Conservation (phyloP, 1,140 invertebrate genomes). For the Drosophila willistoni region DNA sequence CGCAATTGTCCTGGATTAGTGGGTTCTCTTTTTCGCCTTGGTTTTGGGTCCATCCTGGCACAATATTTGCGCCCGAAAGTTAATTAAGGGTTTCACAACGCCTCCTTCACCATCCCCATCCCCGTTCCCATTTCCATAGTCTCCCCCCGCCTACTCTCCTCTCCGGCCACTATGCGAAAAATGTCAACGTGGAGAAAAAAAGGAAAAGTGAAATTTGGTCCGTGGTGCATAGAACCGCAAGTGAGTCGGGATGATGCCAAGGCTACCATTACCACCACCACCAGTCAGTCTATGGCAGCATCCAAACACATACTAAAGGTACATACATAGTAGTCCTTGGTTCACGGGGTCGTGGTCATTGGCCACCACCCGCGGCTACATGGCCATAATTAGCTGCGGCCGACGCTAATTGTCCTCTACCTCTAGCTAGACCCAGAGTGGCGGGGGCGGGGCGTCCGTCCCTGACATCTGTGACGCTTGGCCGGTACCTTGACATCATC, state of each 20-base stretch:
- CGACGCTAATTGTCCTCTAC: constrained; percentile 60
- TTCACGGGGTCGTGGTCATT: constrained; percentile 1
- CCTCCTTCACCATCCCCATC: constrained; percentile 6
- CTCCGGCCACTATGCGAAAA: constrained; percentile 37
- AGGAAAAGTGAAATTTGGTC: constrained; percentile 43
- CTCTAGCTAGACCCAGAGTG: constrained; percentile 7
- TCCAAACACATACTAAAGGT: not conserved
- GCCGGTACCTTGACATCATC: constrained; percentile 30
- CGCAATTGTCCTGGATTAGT: constrained; percentile 39
- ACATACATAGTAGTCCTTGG: not conserved
- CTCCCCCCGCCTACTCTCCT: not conserved
- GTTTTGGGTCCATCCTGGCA: constrained; percentile 23
- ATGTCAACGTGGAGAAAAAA: constrained; percentile 50
- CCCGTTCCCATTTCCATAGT: no score
- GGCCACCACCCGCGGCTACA: constrained; percentile 51
- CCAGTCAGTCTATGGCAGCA: not conserved
- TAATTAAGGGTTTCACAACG: constrained; percentile 76
- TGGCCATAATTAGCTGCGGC: constrained; percentile 72
- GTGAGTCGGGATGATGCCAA: constrained; percentile 12
- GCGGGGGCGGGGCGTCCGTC: not conserved
- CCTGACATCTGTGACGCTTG: constrained; percentile 53
- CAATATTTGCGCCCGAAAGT: constrained; percentile 57
- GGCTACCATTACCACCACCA: not conserved
- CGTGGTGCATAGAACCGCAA: constrained; percentile 58
- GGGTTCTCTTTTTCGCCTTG: constrained; percentile 1